Conservation (phyloP, 92 coral and sea anemone genomes). For the Nematostella vectensis region DNA sequence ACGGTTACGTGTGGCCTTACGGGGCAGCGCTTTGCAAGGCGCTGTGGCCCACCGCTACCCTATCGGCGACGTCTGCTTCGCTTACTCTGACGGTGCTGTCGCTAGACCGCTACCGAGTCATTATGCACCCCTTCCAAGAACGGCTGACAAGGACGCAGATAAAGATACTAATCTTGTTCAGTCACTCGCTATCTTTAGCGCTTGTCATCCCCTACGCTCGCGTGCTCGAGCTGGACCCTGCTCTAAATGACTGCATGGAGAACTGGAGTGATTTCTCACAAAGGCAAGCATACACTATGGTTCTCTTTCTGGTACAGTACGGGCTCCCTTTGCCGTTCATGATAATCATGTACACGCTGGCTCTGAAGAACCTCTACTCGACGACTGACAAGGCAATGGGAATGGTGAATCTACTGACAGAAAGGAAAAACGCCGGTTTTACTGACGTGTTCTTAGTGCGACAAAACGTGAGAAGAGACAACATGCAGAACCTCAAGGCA, state of each 20-base stretch:
- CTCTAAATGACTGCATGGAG: constrained; percentile 32
- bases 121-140: constrained; percentile 62
- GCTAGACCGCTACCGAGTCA: constrained; percentile 59
- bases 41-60: constrained; percentile 62
- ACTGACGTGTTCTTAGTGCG: neutral
- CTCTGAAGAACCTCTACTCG: constrained; percentile 31
- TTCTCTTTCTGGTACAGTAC: constrained; percentile 53
- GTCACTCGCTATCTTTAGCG: constrained; percentile 29
- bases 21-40: constrained; percentile 52
- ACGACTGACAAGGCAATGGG: neutral
- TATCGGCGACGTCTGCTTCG: constrained; percentile 60
- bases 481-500: constrained; percentile 33
- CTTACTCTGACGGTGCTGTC: constrained; percentile 64
- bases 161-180: constrained; percentile 14
- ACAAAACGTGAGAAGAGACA: constrained; percentile 1
- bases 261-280: constrained; percentile 57
- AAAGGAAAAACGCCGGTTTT: neutral
- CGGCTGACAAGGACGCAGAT: constrained; percentile 50
- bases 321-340: constrained; percentile 52
- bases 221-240: constrained; percentile 18
- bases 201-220: constrained; percentile 46
- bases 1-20: constrained; percentile 45
- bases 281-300: constrained; percentile 48
- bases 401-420: neutral
- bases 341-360: constrained; percentile 49